Percentiles rank a stretch among this genome's conserved stretches.
phyloP scores from a whole-genome alignment of 2,113 vertebrate genomes.

The Hippocampus mohnikei region DNA sequence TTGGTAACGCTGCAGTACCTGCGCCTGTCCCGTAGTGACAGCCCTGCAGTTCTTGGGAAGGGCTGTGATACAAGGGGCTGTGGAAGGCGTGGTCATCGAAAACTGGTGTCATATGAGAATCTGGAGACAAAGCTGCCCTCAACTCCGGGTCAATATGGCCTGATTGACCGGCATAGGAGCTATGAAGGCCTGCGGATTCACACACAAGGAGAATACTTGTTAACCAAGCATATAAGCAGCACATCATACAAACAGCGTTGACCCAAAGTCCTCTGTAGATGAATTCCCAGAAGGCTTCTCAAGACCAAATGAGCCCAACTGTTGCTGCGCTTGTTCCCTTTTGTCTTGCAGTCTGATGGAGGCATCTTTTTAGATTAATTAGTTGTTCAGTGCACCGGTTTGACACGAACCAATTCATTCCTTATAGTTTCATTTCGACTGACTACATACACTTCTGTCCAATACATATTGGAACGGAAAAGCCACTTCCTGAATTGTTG shows the following conservation, averaged over 20 bases:
- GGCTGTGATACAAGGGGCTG: constrained; percentile 74
- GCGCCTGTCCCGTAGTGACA: constrained; percentile 82
- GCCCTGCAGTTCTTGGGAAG: constrained; percentile 67
- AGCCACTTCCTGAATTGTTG: too few relatives aligned
- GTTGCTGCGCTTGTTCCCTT: too few relatives aligned
- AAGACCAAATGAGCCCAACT: too few relatives aligned
- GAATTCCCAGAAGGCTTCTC: too few relatives aligned
- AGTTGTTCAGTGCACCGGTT: too few relatives aligned
- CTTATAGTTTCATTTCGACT: too few relatives aligned
- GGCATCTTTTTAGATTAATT: too few relatives aligned
- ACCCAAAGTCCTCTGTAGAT: too few relatives aligned
- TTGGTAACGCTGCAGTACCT: background rate
- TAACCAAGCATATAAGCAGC: background rate
- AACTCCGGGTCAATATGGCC: constrained; percentile 78
- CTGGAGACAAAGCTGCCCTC: constrained; percentile 82
- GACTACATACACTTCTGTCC: too few relatives aligned
- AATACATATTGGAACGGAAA: too few relatives aligned
- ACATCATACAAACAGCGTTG: background rate
- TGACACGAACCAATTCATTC: too few relatives aligned
- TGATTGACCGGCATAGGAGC: constrained; percentile 65
- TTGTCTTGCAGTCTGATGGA: too few relatives aligned
- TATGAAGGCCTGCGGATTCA: constrained; percentile 68
- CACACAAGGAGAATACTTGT: background rate
- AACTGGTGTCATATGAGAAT: constrained; percentile 89
- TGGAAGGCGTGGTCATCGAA: constrained; percentile 83